Evolutionary conservation across 2,888 invertebrate species (phyloP).

Genomic region (Drosophila neonasuta): DNA sequence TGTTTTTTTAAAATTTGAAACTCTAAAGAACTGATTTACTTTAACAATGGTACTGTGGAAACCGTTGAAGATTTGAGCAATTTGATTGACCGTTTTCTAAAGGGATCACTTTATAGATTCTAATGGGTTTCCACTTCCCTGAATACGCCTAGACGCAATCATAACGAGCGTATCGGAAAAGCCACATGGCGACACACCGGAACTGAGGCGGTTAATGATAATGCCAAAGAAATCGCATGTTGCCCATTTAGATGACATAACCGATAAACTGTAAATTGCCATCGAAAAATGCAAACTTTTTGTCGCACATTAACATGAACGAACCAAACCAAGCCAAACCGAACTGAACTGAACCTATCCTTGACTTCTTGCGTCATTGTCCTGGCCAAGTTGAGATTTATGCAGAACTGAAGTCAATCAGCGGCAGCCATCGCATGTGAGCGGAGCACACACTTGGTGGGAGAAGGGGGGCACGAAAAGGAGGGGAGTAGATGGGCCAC

Average conservation of each 20-base stretch:
- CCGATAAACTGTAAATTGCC: constrained; percentile 76
- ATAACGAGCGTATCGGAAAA: constrained; percentile 37
- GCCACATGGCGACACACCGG: constrained; percentile 17
- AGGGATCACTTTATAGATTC: constrained; percentile 22
- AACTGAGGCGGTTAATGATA: constrained; percentile 43
- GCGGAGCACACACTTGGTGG: background rate
- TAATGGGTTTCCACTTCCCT: constrained; percentile 35
- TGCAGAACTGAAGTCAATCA: constrained; percentile 67
- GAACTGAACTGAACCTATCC: constrained; percentile 28
- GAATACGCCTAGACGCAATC: constrained; percentile 18
- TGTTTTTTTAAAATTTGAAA: too few species aligned
- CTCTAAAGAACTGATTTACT: too few species aligned
- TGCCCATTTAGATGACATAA: constrained; percentile 75
- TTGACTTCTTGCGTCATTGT: constrained; percentile 18
- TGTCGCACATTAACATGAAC: constrained; percentile 70
- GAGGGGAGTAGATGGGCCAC: background rate
- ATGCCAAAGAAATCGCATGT: constrained; percentile 64
- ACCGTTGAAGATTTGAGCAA: background rate
- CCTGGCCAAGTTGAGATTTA: constrained; percentile 39
- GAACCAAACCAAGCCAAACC: constrained; percentile 19
- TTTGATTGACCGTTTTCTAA: background rate
- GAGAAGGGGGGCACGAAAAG: background rate
- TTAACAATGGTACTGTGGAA: background rate
- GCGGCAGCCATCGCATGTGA: constrained; percentile 49
- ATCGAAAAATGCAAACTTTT: constrained; percentile 60